Evolutionary conservation across 2,888 invertebrate species (phyloP), one percentile per base, ranked within the genome.

Genomic region (Tethea ocularis): DNA sequence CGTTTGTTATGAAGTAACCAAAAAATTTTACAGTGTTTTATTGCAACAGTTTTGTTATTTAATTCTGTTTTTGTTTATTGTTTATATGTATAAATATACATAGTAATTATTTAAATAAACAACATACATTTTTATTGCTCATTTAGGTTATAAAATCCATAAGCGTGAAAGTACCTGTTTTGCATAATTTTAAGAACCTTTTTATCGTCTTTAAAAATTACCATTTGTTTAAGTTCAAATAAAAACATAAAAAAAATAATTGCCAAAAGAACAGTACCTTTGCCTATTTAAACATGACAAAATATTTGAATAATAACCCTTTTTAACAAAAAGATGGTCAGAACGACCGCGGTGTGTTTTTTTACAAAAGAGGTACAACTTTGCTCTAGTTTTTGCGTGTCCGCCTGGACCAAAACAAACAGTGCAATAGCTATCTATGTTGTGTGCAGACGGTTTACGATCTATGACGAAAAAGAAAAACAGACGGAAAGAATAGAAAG

Each of bases 311-410:
- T 61, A 62, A 64, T 71, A 78, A 70, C 77, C 79, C 78, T 77
- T 84, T 83, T 83, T 81, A 58, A 58, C 58, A 58, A 46, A 13
- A 64, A 59, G 64, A 58, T 61, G 66, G 59, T 64, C 63, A 46
- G 63, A 69, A 67, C 59, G 62, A 69, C 62, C 66, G 63, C 61
- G 73, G 66, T 72, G 67, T 66, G 51, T 57, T 52, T 62, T 74
- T 78, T 78, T 77, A 71, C 61, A 55, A 59, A 59, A 74, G 72
- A 71, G 62, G 61, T 63, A 57, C 59, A 60, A 67, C 71, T 79
- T 78, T 85, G 87, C 87, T 86, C 88, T 66, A 85, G 82, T 88
- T 88, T 87, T 88, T 88, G 75, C 69, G 46, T 24, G 57, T 51
- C 20, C 46, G 20, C 20, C 46, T 51, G 68, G 65, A 65, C 75